A percentile compares a stretch with the other conserved stretches of the same genome.
phyloP scores from a whole-genome alignment of 2,113 vertebrate species.

The Coracopsis vasa region DNA sequence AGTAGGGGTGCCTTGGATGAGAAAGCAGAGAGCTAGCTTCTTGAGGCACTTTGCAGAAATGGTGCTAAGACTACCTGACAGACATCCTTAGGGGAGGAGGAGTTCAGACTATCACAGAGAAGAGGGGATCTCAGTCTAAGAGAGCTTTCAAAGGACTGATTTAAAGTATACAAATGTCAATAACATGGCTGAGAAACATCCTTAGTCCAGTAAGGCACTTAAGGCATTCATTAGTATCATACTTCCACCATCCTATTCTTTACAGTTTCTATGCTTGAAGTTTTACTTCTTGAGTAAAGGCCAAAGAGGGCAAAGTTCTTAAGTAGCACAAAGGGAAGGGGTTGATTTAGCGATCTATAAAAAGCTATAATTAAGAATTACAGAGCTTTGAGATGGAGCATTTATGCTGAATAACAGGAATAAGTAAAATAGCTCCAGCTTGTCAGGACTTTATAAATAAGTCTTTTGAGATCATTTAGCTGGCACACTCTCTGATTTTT shows the following conservation, averaged over 20 bases:
- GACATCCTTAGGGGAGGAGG: background rate
- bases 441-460: background rate
- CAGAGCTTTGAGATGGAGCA: background rate
- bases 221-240: background rate
- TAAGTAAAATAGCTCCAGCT: background rate
- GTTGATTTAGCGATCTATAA: background rate
- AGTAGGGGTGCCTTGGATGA: background rate
- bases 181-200: background rate
- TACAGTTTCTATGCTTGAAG: background rate
- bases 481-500: background rate
- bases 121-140: background rate
- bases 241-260: background rate
- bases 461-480: background rate
- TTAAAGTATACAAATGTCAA: background rate
- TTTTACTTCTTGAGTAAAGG: background rate
- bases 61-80: background rate
- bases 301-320: background rate
- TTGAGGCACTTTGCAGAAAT: background rate
- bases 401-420: constrained; percentile 12
- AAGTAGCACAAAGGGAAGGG: background rate
- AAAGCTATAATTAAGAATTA: constrained; percentile 6
- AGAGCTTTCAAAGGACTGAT: background rate
- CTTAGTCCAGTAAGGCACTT: background rate
- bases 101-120: background rate
- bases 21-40: background rate